phyloP scores from a whole-genome alignment of 1,140 invertebrate genomes.

The Eufriesea mexicana region DNA sequence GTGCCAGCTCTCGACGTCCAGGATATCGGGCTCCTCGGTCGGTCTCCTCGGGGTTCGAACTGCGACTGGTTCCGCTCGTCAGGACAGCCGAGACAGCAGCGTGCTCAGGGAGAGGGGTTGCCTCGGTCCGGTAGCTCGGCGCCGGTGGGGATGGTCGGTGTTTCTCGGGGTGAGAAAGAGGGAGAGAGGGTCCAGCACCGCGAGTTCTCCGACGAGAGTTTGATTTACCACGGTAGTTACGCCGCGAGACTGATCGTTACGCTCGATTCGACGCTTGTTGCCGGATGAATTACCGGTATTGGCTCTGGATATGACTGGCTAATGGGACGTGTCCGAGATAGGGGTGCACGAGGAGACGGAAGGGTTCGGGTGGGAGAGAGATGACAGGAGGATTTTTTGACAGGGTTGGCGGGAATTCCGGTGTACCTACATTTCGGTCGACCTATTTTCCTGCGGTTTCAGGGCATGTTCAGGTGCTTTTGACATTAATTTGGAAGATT shows the following conservation, averaged over 20 bases:
- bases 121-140: conserved; percentile 67
- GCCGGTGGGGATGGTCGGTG: conserved; percentile 44
- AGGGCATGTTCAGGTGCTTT: too few species aligned
- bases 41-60: conserved; percentile 65
- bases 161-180: conserved; percentile 53
- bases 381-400: neutral
- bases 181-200: neutral
- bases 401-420: too few species aligned
- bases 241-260: neutral
- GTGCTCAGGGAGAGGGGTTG: conserved; percentile 51
- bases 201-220: neutral
- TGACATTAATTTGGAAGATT: too few species aligned
- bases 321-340: neutral
- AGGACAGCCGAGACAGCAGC: conserved; percentile 46
- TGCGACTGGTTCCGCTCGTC: conserved; percentile 68
- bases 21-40: conserved; percentile 51
- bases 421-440: too few species aligned
- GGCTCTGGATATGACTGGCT: neutral
- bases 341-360: neutral
- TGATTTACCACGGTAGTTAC: conserved; percentile 4
- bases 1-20: conserved; percentile 52
- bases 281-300: neutral
- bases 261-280: neutral
- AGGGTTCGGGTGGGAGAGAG: neutral
- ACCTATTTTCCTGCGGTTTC: too few species aligned